A percentile compares a stretch with the other conserved stretches of the same genome.
These are phyloP conservation scores for Resseliella maxima DNA, from an alignment of 2,888 invertebrate genomes.

Conservation along the genomic window DNA sequence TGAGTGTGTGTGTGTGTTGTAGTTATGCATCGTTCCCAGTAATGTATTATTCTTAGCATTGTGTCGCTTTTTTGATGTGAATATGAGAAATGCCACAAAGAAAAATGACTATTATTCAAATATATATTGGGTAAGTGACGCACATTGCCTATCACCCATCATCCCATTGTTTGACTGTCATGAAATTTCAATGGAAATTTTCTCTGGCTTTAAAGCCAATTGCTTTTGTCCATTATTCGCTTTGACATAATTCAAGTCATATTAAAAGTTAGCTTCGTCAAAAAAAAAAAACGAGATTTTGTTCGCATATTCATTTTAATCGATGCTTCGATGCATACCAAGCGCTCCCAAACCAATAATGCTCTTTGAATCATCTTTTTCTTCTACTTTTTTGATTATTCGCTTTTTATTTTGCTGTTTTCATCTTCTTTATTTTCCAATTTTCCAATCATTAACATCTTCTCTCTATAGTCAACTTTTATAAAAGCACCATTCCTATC, in stretches of 20 bases:
- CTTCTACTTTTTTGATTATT: background rate
- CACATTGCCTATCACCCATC: conserved; percentile 41
- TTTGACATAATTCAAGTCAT: conserved; percentile 21
- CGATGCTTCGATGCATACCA: background rate
- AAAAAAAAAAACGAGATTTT: background rate
- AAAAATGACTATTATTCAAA: background rate
- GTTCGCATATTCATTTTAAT: background rate
- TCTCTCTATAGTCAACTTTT: background rate
- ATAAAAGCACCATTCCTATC: background rate
- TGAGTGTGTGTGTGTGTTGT: no score
- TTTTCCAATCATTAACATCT: background rate
- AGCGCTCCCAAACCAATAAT: background rate
- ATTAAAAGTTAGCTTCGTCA: background rate
- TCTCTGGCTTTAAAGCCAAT: background rate
- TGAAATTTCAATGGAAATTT: background rate
- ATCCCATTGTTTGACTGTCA: conserved; percentile 1
- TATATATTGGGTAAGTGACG: background rate
- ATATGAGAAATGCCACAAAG: background rate
- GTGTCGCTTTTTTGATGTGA: no score
- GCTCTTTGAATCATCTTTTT: background rate
- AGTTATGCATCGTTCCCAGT: no score
- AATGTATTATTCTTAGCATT: no score
- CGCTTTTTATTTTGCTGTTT: no score
- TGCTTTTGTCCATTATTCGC: background rate
- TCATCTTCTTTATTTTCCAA: no score